Evolutionary conservation across 2,797 vertebrate genomes (phyloP).

Genomic region (Sebastes goodei): DNA sequence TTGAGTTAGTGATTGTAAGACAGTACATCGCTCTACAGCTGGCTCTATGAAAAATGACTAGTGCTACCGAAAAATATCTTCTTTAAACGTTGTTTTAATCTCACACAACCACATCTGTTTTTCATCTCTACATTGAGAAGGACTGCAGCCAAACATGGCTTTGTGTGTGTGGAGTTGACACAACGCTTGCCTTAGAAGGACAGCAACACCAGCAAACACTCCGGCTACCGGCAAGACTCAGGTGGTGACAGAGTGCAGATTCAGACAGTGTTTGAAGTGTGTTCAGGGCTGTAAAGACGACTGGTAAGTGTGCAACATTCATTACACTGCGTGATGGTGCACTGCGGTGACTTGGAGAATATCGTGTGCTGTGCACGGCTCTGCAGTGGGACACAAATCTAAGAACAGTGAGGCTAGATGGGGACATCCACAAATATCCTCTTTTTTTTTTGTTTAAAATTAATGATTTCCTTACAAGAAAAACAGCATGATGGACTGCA

Average conservation of each 20-base stretch:
- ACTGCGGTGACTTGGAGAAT: neutral
- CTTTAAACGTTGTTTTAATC: neutral
- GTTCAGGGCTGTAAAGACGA: neutral
- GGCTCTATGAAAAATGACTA: neutral
- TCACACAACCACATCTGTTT: neutral
- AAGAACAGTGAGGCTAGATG: neutral
- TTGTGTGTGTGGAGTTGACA: neutral
- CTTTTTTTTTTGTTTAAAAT: neutral
- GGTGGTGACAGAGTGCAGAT: slow-evolving; percentile 9
- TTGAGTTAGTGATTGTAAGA: slow-evolving; percentile 5
- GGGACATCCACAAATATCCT: neutral
- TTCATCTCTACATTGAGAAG: neutral
- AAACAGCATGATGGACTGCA: neutral
- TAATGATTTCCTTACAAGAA: neutral
- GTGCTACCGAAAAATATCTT: neutral
- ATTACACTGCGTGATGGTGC: neutral
- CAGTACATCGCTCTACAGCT: neutral
- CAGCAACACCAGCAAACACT: neutral
- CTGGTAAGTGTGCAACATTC: neutral
- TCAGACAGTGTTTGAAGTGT: neutral
- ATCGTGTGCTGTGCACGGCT: neutral
- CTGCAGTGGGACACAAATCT: no score
- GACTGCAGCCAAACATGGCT: neutral
- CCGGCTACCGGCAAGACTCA: neutral
- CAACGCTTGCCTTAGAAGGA: slow-evolving; percentile 7